Conservation (phyloP, 1,140 invertebrate genomes). For the Vollenhovia emeryi region DNA sequence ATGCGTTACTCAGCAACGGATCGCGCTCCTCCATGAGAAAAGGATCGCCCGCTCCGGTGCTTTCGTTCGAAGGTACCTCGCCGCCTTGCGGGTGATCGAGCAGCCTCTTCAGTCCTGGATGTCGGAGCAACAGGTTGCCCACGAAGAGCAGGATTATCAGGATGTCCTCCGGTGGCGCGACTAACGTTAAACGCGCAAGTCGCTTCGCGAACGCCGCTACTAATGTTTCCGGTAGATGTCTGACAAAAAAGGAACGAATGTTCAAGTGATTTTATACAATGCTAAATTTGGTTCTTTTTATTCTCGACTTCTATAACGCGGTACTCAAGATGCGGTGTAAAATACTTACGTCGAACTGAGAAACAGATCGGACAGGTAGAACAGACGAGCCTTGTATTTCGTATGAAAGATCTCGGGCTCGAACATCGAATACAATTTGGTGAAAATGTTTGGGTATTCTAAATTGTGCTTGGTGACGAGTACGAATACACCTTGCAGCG, state of each 20-base stretch:
- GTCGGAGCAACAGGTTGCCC: slow-evolving; percentile 94
- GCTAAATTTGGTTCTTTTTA: neutral
- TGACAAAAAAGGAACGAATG: slow-evolving; percentile 81
- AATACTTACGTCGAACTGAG: slow-evolving; percentile 94
- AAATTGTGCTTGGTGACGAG: slow-evolving; percentile 97
- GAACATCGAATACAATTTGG: slow-evolving; percentile 96
- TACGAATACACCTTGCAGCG: slow-evolving; percentile 96
- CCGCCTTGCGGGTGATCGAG: slow-evolving; percentile 87
- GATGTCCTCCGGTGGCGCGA: slow-evolving; percentile 93
- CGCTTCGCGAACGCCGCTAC: slow-evolving; percentile 98
- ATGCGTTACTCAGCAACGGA: slow-evolving; percentile 91
- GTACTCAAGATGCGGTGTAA: too few relatives aligned
- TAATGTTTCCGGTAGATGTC: slow-evolving; percentile 95
- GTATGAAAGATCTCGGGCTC: slow-evolving; percentile 95
- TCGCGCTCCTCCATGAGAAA: slow-evolving; percentile 93
- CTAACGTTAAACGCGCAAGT: slow-evolving; percentile 92
- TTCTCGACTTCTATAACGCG: neutral
- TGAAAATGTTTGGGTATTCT: slow-evolving; percentile 98
- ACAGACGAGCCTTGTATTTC: slow-evolving; percentile 94
- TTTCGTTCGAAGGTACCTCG: slow-evolving; percentile 72
- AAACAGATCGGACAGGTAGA: slow-evolving; percentile 96
- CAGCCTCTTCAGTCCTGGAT: slow-evolving; percentile 93
- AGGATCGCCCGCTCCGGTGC: slow-evolving; percentile 88
- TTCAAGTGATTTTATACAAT: neutral
- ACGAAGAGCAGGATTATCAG: slow-evolving; percentile 93